Conservation (phyloP, 2,797 vertebrate species). For the Parambassis ranga region DNA sequence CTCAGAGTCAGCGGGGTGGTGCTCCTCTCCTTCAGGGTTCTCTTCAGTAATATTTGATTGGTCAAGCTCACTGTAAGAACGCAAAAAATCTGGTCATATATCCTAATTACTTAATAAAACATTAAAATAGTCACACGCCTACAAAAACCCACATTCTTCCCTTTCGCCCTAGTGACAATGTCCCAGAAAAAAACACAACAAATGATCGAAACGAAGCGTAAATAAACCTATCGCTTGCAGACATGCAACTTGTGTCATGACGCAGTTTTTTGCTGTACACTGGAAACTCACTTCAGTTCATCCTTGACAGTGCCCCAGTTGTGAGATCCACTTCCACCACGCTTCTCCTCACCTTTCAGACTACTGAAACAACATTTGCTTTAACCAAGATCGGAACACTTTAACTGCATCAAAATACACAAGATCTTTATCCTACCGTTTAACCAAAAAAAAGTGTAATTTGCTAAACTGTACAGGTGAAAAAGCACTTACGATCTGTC, state of each 20-base stretch:
- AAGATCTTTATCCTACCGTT: too few species aligned
- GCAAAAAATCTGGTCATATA: too few species aligned
- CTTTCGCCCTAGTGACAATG: too few species aligned
- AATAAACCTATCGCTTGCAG: not conserved
- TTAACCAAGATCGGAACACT: slow-evolving; percentile 58
- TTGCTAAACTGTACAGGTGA: too few species aligned
- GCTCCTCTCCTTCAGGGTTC: slow-evolving; percentile 94
- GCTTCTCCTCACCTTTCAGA: slow-evolving; percentile 96
- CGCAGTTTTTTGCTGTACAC: too few species aligned
- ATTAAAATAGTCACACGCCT: too few species aligned
- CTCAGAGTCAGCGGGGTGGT: slow-evolving; percentile 94
- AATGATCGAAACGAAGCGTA: too few species aligned
- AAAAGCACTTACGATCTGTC: slow-evolving; percentile 91
- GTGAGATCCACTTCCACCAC: slow-evolving; percentile 96
- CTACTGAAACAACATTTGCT: slow-evolving; percentile 89
- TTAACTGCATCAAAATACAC: not conserved
- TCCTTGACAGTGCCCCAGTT: slow-evolving; percentile 99
- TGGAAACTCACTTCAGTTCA: slow-evolving; percentile 95
- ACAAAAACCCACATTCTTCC: too few species aligned
- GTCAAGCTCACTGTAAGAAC: slow-evolving; percentile 88
- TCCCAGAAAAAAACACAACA: too few species aligned
- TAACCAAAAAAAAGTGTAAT: too few species aligned
- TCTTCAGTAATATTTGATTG: slow-evolving; percentile 94
- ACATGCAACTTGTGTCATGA: not conserved
- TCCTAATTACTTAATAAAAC: too few species aligned